Evolutionary conservation across 2,113 vertebrate genomes (phyloP).

Genomic region (Rhinolophus ferrumequinum): DNA sequence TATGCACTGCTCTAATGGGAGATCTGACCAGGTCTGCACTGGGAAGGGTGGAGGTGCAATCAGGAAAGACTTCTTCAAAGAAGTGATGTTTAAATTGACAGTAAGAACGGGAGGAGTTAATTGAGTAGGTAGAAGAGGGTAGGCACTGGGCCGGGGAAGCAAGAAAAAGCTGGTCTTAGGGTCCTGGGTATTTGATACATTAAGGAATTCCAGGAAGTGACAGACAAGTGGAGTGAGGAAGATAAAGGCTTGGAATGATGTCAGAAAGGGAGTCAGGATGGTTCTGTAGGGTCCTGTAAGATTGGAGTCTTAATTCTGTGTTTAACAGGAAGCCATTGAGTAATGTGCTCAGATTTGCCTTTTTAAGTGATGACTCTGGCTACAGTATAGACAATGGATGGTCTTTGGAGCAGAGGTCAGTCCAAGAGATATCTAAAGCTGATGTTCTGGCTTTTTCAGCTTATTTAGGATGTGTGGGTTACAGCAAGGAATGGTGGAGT

Average conservation of each 20-base stretch:
- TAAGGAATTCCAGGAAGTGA: neutral
- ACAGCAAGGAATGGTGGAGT: neutral
- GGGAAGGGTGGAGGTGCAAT: neutral
- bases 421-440: neutral
- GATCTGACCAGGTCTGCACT: neutral
- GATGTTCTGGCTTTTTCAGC: neutral
- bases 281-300: neutral
- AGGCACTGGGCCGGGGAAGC: neutral
- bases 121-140: neutral
- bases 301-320: neutral
- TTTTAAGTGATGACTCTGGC: neutral
- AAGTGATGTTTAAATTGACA: neutral
- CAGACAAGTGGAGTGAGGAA: neutral
- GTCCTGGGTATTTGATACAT: neutral
- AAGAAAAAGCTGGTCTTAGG: neutral
- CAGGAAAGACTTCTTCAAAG: neutral
- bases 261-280: neutral
- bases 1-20: rapidly evolving
- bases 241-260: neutral
- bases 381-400: neutral
- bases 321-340: neutral
- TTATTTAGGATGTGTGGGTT: neutral
- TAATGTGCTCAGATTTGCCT: neutral
- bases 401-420: neutral
- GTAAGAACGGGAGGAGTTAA: neutral